Conservation (phyloP, 92 coral and sea anemone genomes). For the Bergia sp. region DNA sequence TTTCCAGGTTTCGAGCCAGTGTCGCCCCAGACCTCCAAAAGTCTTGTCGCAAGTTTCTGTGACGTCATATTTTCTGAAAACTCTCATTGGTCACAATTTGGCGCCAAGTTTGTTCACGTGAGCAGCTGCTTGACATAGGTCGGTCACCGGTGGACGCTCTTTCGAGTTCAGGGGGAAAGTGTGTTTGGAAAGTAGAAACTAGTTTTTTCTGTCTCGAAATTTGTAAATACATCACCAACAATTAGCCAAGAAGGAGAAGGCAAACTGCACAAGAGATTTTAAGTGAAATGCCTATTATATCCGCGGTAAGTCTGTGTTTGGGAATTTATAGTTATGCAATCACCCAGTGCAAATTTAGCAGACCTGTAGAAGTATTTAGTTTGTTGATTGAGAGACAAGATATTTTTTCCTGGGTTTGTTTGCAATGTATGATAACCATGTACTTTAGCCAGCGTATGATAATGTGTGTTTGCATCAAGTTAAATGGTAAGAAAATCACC, state of each 20-base stretch:
- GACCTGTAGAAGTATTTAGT: background rate
- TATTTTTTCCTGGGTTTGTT: too few relatives aligned
- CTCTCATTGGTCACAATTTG: constrained; percentile 13
- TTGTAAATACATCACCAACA: background rate
- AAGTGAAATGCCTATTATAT: constrained; percentile 24
- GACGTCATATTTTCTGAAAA: background rate
- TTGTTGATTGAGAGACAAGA: background rate
- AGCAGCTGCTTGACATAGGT: background rate
- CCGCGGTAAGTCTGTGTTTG: constrained; percentile 27
- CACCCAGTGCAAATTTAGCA: too few relatives aligned
- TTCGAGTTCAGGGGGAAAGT: background rate
- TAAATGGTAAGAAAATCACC: background rate
- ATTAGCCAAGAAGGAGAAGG: background rate
- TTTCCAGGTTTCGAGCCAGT: background rate
- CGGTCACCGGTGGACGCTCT: background rate
- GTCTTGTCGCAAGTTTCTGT: background rate
- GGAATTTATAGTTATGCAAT: too few relatives aligned
- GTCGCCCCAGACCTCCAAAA: background rate
- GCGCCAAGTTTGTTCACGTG: constrained; percentile 37
- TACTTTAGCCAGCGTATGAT: background rate
- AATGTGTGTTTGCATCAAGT: background rate
- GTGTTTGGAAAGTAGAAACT: background rate
- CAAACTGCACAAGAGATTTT: background rate
- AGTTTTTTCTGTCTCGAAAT: background rate
- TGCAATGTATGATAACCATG: background rate